phyloP scores from a whole-genome alignment of 2,113 vertebrate genomes.

The Corapipo altera region DNA sequence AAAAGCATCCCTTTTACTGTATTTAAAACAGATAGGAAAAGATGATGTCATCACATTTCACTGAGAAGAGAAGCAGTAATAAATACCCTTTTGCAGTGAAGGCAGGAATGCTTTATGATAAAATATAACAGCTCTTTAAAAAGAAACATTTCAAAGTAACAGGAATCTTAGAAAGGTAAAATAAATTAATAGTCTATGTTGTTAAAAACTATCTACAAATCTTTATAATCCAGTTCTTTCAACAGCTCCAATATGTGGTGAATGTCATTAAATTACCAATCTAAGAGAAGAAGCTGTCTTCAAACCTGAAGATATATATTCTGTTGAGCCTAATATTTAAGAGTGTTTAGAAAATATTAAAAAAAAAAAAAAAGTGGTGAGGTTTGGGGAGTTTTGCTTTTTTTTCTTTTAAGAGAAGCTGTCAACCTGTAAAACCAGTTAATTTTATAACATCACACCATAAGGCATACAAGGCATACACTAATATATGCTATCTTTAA shows the following conservation, averaged over 20 bases:
- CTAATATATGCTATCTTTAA: background rate
- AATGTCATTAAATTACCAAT: slow-evolving; percentile 1
- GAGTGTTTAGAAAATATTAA: background rate
- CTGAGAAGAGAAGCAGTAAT: background rate
- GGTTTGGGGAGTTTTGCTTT: background rate
- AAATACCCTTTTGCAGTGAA: slow-evolving; percentile 14
- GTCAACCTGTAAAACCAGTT: background rate
- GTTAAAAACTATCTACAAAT: slow-evolving; percentile 31
- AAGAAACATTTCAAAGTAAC: slow-evolving; percentile 59
- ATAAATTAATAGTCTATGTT: slow-evolving; percentile 50
- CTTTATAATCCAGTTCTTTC: slow-evolving; percentile 41
- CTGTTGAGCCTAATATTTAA: background rate
- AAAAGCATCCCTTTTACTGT: background rate
- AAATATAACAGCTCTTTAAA: slow-evolving; percentile 43
- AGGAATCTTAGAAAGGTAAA: slow-evolving; percentile 34
- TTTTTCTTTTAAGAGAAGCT: background rate
- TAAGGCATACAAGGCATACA: background rate
- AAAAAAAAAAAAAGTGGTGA: too few species aligned
- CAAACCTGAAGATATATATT: background rate
- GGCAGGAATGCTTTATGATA: slow-evolving; percentile 18
- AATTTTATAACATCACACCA: background rate
- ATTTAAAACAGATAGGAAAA: background rate
- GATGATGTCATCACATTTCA: background rate
- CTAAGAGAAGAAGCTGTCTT: background rate
- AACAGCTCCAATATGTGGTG: background rate